These are phyloP conservation scores for Podarcis raffonei DNA, from an alignment of 2,113 vertebrate genomes.

Conservation along the genomic window DNA sequence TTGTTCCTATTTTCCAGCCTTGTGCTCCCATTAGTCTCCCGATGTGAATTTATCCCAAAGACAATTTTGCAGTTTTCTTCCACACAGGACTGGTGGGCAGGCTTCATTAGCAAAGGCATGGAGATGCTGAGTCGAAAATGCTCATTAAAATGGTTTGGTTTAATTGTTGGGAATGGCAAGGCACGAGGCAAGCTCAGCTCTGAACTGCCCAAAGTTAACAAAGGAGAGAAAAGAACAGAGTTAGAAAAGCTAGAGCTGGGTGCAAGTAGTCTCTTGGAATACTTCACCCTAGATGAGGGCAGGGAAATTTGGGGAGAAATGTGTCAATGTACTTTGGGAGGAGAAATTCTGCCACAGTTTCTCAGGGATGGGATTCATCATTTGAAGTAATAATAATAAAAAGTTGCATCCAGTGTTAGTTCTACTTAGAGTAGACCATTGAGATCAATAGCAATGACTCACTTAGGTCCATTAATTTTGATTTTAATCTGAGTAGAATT, in stretches of 20 bases:
- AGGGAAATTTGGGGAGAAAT: not conserved
- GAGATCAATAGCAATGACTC: too few species aligned
- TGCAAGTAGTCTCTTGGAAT: not conserved
- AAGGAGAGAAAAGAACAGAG: not conserved
- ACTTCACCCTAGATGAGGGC: not conserved
- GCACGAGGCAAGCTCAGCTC: not conserved
- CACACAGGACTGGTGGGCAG: slow-evolving; percentile 9
- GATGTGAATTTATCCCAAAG: slow-evolving; percentile 46
- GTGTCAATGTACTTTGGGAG: too few species aligned
- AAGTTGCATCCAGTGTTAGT: too few species aligned
- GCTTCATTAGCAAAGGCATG: not conserved
- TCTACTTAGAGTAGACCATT: too few species aligned
- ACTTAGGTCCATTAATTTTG: too few species aligned
- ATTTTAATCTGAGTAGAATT: too few species aligned
- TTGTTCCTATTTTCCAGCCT: slow-evolving; percentile 33
- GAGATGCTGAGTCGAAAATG: slow-evolving; percentile 35
- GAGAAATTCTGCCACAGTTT: not conserved
- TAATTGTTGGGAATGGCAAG: not conserved
- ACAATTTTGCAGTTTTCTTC: slow-evolving; percentile 52
- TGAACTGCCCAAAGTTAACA: not conserved
- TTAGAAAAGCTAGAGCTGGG: not conserved
- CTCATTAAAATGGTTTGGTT: slow-evolving; percentile 12
- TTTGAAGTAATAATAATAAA: too few species aligned
- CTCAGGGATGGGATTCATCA: not conserved
- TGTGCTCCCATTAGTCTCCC: slow-evolving; percentile 30